Evolutionary conservation across 2,888 invertebrate species (phyloP).

Genomic region (Rhabditoides inermis): DNA sequence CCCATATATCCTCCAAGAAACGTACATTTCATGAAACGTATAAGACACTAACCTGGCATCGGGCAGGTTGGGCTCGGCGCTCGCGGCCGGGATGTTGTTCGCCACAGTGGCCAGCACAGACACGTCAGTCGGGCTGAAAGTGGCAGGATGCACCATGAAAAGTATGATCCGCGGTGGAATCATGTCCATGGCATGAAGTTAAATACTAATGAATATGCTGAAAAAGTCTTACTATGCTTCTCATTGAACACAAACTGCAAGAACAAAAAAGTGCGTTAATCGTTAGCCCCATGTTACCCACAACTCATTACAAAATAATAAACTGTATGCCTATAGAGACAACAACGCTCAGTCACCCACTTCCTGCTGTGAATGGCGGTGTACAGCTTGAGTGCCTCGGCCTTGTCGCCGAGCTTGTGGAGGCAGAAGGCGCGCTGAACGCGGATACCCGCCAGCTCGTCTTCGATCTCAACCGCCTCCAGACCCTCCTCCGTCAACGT

Average conservation of each 20-base stretch:
- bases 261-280: too few species aligned
- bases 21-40: too few species aligned
- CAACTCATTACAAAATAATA: too few species aligned
- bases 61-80: constrained; percentile 85
- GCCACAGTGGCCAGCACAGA: constrained; percentile 82
- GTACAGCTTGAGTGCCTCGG: constrained; percentile 40
- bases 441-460: constrained; percentile 80
- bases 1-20: too few species aligned
- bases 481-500: constrained; percentile 72
- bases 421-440: constrained; percentile 68
- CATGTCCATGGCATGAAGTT: too few species aligned
- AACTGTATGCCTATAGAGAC: constrained; percentile 74
- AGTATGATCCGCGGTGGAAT: too few species aligned
- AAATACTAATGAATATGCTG: too few species aligned
- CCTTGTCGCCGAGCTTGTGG: constrained; percentile 29
- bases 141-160: background rate
- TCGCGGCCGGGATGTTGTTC: constrained; percentile 84
- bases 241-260: too few species aligned
- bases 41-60: too few species aligned
- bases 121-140: constrained; percentile 68
- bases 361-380: too few species aligned
- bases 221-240: too few species aligned
- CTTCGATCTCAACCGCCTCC: constrained; percentile 81
- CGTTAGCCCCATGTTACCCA: too few species aligned
- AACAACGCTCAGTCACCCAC: constrained; percentile 75